Conservation (phyloP, 2,888 invertebrate genomes). For the Congeria kusceri region DNA sequence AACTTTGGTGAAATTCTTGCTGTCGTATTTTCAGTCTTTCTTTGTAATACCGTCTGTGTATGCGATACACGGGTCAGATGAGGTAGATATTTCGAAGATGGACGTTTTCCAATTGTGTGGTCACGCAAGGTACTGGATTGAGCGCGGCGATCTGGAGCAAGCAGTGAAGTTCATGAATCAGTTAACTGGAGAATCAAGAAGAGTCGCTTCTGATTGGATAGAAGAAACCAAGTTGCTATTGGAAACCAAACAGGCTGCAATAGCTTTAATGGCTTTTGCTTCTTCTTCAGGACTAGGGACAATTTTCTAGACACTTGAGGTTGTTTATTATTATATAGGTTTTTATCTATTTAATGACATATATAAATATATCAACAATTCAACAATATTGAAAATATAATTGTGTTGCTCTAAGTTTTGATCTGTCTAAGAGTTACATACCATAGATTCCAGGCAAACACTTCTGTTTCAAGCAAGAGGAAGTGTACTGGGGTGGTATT, state of each 20-base stretch:
- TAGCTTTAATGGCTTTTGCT: constrained; percentile 91
- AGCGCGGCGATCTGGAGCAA: constrained; percentile 94
- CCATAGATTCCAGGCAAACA: no score
- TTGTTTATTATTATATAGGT: no score
- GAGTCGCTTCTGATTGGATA: constrained; percentile 94
- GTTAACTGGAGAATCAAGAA: constrained; percentile 94
- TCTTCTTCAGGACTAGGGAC: constrained; percentile 83
- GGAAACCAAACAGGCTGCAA: constrained; percentile 96
- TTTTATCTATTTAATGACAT: no score
- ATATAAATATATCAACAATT: no score
- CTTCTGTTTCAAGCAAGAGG: no score
- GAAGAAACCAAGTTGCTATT: constrained; percentile 92
- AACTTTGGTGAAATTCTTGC: constrained; percentile 89
- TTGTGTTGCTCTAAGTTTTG: no score
- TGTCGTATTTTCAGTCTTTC: constrained; percentile 96
- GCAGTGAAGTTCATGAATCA: constrained; percentile 94
- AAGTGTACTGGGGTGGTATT: no score
- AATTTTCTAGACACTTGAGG: constrained; percentile 69
- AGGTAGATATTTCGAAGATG: constrained; percentile 85
- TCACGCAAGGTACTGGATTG: constrained; percentile 93
- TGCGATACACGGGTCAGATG: constrained; percentile 84
- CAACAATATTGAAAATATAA: no score
- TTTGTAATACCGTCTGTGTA: constrained; percentile 87
- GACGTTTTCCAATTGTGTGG: constrained; percentile 95
- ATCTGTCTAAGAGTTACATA: no score